Evolutionary conservation across 64 coral and sea anemone genomes (phyloP).

Genomic region (Montipora cactus): DNA sequence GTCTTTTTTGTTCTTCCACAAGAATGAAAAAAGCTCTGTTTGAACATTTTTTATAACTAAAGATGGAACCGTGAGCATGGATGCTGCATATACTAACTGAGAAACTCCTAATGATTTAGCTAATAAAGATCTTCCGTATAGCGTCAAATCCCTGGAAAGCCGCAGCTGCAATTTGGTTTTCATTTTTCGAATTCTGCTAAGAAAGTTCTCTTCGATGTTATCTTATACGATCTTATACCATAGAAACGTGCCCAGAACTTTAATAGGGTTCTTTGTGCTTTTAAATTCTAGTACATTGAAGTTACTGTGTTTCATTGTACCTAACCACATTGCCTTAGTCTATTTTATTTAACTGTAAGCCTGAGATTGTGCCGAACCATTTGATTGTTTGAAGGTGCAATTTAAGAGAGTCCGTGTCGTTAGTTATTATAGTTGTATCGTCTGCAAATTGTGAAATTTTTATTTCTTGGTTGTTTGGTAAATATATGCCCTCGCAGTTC

Average conservation of each 20-base stretch:
- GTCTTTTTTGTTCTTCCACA: no score
- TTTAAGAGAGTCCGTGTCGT: background rate
- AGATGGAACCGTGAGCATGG: background rate
- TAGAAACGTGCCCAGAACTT: background rate
- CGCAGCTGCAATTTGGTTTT: conserved; percentile 9
- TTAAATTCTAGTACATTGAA: background rate
- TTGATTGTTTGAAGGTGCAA: background rate
- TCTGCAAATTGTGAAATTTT: conserved; percentile 5
- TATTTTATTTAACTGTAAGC: background rate
- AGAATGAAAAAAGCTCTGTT: no score
- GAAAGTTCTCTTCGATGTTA: background rate
- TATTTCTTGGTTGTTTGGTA: background rate
- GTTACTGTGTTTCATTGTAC: background rate
- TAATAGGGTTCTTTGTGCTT: background rate
- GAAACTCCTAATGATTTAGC: background rate
- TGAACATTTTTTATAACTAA: no score
- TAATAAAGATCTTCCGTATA: conserved; percentile 1
- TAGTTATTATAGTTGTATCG: background rate
- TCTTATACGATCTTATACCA: background rate
- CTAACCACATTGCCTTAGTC: background rate
- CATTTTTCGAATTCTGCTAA: background rate
- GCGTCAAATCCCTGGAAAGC: background rate
- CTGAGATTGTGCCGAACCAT: background rate
- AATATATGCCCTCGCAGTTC: background rate
- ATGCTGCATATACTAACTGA: background rate